These are phyloP conservation scores for Ormyrus pomaceus DNA, from an alignment of 2,888 invertebrate species.

Conservation along the genomic window DNA sequence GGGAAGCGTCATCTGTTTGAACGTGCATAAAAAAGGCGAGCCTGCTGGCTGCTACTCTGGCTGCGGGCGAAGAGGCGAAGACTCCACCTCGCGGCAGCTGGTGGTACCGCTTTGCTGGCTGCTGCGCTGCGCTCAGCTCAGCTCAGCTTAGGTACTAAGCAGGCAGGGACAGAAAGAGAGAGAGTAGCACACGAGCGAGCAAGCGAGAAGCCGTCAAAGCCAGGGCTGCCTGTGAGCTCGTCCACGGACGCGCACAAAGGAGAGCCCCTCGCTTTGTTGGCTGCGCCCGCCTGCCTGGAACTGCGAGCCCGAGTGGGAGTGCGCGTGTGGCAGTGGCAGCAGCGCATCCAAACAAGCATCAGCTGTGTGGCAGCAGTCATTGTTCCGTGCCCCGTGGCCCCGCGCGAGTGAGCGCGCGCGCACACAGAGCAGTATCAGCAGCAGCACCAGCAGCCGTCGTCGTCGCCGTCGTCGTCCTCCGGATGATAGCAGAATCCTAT, in stretches of 20 bases:
- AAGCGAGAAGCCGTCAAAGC: neutral
- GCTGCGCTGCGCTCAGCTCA: too few species aligned
- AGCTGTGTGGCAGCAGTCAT: slow-evolving; percentile 74
- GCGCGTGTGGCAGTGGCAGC: slow-evolving; percentile 33
- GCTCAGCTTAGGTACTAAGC: too few species aligned
- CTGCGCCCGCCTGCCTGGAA: neutral
- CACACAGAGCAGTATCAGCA: too few species aligned
- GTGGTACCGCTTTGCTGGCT: neutral
- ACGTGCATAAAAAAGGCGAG: neutral
- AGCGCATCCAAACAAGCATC: slow-evolving; percentile 73
- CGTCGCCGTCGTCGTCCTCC: too few species aligned
- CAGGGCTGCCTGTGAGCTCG: slow-evolving; percentile 22
- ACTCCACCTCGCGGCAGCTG: neutral
- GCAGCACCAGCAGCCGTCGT: too few species aligned
- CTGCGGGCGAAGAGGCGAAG: neutral
- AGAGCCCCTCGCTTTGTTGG: neutral
- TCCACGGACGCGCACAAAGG: slow-evolving; percentile 1
- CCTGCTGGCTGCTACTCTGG: neutral
- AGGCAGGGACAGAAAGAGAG: too few species aligned
- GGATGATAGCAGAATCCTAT: too few species aligned
- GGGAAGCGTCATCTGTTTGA: neutral
- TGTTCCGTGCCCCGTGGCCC: slow-evolving; percentile 63
- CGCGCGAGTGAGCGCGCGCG: too few species aligned
- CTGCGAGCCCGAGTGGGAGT: neutral
- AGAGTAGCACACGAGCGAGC: neutral